A percentile compares a stretch with the other conserved stretches of the same genome.
These are phyloP conservation scores for Acanthurus lineatus DNA, from an alignment of 2,797 vertebrate genomes.

Conservation along the genomic window DNA sequence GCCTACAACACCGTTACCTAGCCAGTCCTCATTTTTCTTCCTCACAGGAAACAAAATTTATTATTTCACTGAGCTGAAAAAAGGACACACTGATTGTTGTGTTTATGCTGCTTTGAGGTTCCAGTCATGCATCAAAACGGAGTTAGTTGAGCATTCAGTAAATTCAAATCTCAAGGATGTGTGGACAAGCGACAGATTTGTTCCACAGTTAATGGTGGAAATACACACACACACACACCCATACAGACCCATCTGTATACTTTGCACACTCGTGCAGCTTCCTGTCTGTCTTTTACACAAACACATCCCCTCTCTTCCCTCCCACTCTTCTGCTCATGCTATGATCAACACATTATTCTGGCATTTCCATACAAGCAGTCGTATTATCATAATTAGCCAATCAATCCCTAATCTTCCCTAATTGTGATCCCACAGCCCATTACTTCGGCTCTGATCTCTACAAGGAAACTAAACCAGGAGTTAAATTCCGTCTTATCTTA, in stretches of 20 bases:
- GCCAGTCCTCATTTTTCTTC: too few species aligned
- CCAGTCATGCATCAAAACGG: too few species aligned
- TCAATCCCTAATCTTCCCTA: conserved; percentile 68
- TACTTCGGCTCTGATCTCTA: conserved; percentile 41
- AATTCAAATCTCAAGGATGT: too few species aligned
- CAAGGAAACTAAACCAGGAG: conserved; percentile 24
- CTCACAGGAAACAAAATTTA: too few species aligned
- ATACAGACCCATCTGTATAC: neutral
- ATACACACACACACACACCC: neutral
- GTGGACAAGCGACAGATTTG: too few species aligned
- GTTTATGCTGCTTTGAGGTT: too few species aligned
- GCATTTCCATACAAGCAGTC: conserved; percentile 40
- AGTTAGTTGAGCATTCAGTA: too few species aligned
- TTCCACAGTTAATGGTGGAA: too few species aligned
- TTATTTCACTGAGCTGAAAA: too few species aligned
- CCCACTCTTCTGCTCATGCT: neutral
- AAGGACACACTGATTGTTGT: too few species aligned
- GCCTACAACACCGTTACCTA: too few species aligned
- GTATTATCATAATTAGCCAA: conserved; percentile 69
- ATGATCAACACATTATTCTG: neutral
- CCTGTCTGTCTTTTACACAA: neutral
- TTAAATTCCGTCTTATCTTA: conserved; percentile 41
- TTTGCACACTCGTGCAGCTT: neutral
- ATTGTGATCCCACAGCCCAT: conserved; percentile 68
- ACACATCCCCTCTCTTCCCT: neutral